phyloP scores from a whole-genome alignment of 2,888 invertebrate species.

The Oligia fasciuncula region DNA sequence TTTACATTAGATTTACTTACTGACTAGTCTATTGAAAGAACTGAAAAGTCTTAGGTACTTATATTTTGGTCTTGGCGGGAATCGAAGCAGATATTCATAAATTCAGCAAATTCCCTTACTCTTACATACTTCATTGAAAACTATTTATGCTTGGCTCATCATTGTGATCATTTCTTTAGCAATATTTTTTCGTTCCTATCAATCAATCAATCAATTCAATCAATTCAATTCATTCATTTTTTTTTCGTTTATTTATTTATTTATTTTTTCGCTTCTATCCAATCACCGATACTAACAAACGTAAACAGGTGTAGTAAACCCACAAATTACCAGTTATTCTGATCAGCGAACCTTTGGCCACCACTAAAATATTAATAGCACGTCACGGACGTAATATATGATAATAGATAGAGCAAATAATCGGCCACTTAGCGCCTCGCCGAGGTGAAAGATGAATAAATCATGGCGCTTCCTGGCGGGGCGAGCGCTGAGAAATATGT shows the following conservation, averaged over 20 bases:
- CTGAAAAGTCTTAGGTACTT: background rate
- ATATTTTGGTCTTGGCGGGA: background rate
- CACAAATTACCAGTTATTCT: constrained; percentile 49
- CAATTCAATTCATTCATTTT: too few relatives aligned
- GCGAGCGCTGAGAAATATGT: constrained; percentile 54
- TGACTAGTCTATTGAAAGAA: background rate
- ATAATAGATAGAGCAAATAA: constrained; percentile 66
- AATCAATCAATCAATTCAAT: too few relatives aligned
- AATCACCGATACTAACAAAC: constrained; percentile 13
- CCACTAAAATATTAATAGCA: constrained; percentile 61
- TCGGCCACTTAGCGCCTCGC: constrained; percentile 60
- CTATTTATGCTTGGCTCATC: background rate
- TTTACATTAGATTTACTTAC: too few relatives aligned
- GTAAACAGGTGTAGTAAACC: constrained; percentile 40
- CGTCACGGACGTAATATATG: constrained; percentile 64
- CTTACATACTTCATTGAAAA: background rate
- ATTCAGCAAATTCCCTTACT: background rate
- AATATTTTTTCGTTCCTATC: background rate
- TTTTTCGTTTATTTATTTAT: too few relatives aligned
- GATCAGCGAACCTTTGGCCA: constrained; percentile 54
- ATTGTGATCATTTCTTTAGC: background rate
- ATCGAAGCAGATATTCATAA: background rate
- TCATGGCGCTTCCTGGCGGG: constrained; percentile 64
- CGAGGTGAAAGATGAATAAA: constrained; percentile 66
- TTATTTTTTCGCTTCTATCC: too few relatives aligned